Base-by-base conservation (phyloP, 2,113 vertebrate species). In the Pavo muticus region DNA sequence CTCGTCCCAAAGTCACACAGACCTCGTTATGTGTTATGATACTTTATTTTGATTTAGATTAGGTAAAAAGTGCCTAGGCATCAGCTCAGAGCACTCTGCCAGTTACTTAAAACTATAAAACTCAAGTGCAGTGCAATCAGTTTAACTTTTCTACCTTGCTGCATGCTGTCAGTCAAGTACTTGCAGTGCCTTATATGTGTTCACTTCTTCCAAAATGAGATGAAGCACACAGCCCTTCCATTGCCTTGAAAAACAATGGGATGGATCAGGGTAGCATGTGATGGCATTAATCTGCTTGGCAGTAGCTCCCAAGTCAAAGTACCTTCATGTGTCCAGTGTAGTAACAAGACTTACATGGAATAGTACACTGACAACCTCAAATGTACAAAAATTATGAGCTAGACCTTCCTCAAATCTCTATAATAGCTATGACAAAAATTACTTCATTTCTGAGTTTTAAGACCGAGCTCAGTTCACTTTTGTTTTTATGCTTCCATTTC, bases 1-100 rank as follows among this genome's bases (percentile, higher is more conserved):
- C 87, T 47, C 44, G 32, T 87, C 64, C 39, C 50, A 68, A 77
- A 92, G 56, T 91, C 64, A 90, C 56, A 67, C 14, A 95, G 64
- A 85, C 24, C 42, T 80, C 1, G 0, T 95, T 95, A 87, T 25
- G 27, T 73, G 44, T 65, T 90, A 52, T 39, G 65, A 81, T 92
- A 72, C 24, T 93, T 94, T 93, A 76, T 88, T 91, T 96, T 94
- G 75, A 77, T 94, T 95, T 80, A 93, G 68, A 81, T 90, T 74
- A 63, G 45, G 57, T 94, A 83, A 89, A 79, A 95, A 80, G 17
- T 73, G 45, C 64, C 45, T 79, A 63, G 87, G 71, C n/a, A 54
- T 63, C 48, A 78, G 9, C 59, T 64, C 72, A 42, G 71, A 94
- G 56, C 40, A 74, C 11, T 89, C 71, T 94, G 32, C 48, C 74